A percentile compares a stretch with the other conserved stretches of the same genome.
These are phyloP conservation scores for Nerophis lumbriciformis DNA, from an alignment of 2,113 vertebrate species.

Conservation along the genomic window DNA sequence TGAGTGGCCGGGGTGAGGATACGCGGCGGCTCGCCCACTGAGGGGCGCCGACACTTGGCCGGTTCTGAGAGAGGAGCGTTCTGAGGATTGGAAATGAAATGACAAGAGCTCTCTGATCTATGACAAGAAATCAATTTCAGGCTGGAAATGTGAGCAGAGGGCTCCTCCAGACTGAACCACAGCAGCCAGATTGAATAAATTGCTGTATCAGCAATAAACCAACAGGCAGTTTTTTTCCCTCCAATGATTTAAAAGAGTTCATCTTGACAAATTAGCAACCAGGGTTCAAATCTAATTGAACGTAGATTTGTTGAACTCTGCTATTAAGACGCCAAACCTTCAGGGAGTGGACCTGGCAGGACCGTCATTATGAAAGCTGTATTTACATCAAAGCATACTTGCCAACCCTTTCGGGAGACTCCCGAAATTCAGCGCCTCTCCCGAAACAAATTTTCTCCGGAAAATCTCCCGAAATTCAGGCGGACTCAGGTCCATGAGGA, in stretches of 20 bases:
- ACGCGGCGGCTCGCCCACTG: constrained; percentile 64
- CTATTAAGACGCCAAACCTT: constrained; percentile 38
- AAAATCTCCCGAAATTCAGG: too few species aligned
- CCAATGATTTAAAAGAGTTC: constrained; percentile 68
- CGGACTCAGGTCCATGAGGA: too few species aligned
- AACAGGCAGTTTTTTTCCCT: constrained; percentile 40
- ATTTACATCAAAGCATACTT: too few species aligned
- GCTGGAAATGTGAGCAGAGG: constrained; percentile 60
- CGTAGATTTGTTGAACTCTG: constrained; percentile 43
- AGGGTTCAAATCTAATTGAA: constrained; percentile 69
- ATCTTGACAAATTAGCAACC: constrained; percentile 70
- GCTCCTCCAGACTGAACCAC: constrained; percentile 45
- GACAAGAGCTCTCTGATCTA: constrained; percentile 68
- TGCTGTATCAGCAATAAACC: constrained; percentile 33
- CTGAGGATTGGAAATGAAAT: constrained; percentile 64
- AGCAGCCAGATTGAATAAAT: constrained; percentile 63
- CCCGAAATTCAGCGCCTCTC: too few species aligned
- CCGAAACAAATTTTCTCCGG: too few species aligned
- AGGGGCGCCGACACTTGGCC: constrained; percentile 45
- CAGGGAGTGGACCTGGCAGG: constrained; percentile 35
- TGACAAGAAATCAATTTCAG: constrained; percentile 74
- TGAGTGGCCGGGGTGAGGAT: constrained; percentile 69
- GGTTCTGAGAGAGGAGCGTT: constrained; percentile 57
- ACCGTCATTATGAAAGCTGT: neutral
- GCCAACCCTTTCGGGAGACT: too few species aligned